phyloP scores from a whole-genome alignment of 1,140 invertebrate species.

The Oncopeltus fasciatus region DNA sequence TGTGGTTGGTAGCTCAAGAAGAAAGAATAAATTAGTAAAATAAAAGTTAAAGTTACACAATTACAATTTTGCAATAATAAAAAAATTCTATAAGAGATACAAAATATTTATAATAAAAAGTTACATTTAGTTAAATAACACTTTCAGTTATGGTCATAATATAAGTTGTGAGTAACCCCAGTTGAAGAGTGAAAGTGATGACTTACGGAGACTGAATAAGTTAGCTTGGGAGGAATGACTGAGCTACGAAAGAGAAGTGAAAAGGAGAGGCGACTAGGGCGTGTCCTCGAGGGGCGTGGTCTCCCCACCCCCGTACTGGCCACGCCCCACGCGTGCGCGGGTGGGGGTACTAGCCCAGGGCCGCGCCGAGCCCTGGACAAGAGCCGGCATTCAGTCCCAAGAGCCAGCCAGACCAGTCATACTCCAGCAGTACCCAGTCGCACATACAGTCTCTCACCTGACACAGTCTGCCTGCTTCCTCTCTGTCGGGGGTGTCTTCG shows the following conservation, averaged over 20 bases:
- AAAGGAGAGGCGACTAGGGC: neutral
- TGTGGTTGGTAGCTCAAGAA: too few relatives aligned
- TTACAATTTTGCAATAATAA: too few relatives aligned
- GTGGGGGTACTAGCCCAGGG: neutral
- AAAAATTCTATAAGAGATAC: too few relatives aligned
- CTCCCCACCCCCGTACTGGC: neutral
- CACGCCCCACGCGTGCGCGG: conserved; percentile 2
- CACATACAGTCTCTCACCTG: neutral
- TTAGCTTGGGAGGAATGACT: neutral
- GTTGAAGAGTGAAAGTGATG: too few relatives aligned
- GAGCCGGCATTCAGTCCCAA: neutral
- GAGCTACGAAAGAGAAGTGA: neutral
- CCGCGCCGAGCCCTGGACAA: neutral
- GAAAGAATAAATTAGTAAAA: too few relatives aligned
- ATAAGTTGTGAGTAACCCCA: too few relatives aligned
- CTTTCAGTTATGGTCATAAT: too few relatives aligned
- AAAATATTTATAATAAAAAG: too few relatives aligned
- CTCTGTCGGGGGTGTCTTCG: neutral
- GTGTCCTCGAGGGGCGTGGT: neutral
- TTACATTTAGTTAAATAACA: too few relatives aligned
- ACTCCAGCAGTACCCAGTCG: neutral
- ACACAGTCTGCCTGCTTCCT: neutral
- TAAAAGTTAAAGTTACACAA: too few relatives aligned
- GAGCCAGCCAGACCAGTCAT: neutral
- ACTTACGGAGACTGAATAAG: too few relatives aligned